Evolutionary conservation across 2,797 vertebrate genomes (phyloP).

Genomic region (Cephalopachus bancanus): DNA sequence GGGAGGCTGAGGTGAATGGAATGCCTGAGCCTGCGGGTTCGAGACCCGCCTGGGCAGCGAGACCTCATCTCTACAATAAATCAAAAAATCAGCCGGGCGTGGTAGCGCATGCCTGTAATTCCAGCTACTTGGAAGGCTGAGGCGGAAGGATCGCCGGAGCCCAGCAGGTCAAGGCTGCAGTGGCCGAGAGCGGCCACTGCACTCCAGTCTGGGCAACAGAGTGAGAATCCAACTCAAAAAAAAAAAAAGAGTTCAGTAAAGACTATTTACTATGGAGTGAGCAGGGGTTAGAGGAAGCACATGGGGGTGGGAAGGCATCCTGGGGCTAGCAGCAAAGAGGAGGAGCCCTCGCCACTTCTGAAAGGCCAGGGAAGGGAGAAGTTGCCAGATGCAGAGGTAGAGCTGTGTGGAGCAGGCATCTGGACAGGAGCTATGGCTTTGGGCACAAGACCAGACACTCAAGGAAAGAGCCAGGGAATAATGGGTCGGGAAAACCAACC

Average conservation of each 20-base stretch:
- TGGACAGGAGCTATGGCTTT: not conserved
- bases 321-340: not conserved
- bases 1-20: too few relatives aligned
- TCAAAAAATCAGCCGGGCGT: too few relatives aligned
- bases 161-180: too few relatives aligned
- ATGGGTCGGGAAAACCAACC: too few relatives aligned
- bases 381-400: not conserved
- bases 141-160: too few relatives aligned
- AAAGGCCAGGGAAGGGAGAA: not conserved
- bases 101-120: too few relatives aligned
- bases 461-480: not conserved
- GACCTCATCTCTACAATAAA: too few relatives aligned
- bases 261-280: not conserved
- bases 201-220: too few relatives aligned
- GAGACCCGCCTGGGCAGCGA: too few relatives aligned
- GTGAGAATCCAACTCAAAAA: too few relatives aligned
- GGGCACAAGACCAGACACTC: not conserved
- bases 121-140: too few relatives aligned
- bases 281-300: not conserved
- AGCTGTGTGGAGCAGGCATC: not conserved
- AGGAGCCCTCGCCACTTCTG: not conserved
- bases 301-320: not conserved
- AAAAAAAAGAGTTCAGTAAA: not conserved
- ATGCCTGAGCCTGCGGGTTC: too few relatives aligned
- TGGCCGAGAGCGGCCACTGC: accelerated